phyloP scores from a whole-genome alignment of 1,140 invertebrate species.

The Potamilus streckersoni region DNA sequence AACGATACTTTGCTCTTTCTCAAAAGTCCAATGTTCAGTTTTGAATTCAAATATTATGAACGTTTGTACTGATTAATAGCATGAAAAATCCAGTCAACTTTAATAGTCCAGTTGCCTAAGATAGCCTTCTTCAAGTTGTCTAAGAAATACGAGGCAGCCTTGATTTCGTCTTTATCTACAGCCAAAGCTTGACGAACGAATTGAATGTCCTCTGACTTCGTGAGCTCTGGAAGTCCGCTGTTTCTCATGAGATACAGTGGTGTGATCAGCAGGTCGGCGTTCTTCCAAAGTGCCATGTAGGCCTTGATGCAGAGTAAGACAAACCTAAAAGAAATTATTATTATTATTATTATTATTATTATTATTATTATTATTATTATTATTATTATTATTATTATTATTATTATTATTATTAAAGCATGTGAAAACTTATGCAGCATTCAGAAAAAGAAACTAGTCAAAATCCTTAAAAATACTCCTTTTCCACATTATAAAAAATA shows the following conservation, averaged over 20 bases:
- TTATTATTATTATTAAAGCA: too few species aligned
- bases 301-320: constrained; percentile 15
- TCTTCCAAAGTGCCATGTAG: constrained; percentile 18
- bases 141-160: constrained; percentile 18
- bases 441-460: too few species aligned
- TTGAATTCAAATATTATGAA: too few species aligned
- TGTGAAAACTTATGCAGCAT: too few species aligned
- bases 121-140: constrained; percentile 9
- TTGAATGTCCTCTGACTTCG: constrained; percentile 9
- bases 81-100: constrained; percentile 26
- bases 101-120: constrained; percentile 12
- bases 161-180: constrained; percentile 21
- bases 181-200: constrained; percentile 20
- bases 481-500: too few species aligned
- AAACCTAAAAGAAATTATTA: constrained; percentile 15
- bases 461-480: too few species aligned
- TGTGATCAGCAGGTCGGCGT: constrained; percentile 19
- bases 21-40: too few species aligned
- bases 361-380: too few species aligned
- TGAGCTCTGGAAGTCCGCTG: constrained; percentile 23
- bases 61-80: constrained; percentile 7
- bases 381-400: too few species aligned
- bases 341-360: too few species aligned
- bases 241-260: constrained; percentile 24
- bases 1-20: too few species aligned